Evolutionary conservation across 2,888 invertebrate genomes (phyloP), one percentile per base, ranked within the genome.

Genomic region (Leptarthrus brevirostris): DNA sequence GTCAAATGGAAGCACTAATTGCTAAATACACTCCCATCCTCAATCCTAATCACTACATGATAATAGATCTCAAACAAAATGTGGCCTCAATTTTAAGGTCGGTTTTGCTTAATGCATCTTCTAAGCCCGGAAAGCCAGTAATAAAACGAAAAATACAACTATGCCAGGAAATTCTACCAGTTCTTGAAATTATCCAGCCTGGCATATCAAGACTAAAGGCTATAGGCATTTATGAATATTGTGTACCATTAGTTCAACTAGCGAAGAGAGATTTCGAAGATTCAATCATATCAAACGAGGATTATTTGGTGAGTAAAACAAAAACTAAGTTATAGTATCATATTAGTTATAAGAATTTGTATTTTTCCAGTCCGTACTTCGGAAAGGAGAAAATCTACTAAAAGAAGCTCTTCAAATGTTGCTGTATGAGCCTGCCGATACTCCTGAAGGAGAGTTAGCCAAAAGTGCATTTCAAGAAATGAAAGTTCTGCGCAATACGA

Each of bases 221-320:
- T 0, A 90, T 94, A 69, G 89, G 92, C 8, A 80, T 93, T 44
- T 94, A 93, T 79, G 94, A 94, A 82, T 84, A 93, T 78, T 92
- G 92, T 80, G 88, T 88, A 14, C 89, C 93, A 0, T 86, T 88
- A 77, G 87, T 90, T 2, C 88, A 90, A 78, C 81, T 93, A 52
- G 87, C 90, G 0, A 89, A 90, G 78, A 88, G 88, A 76, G 83
- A 87, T 54, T 89, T 88, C 79, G 87, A 87, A 22, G 84, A 86
- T 0, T 86, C 87, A 4, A 88, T 89, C 81, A 89, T 90, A 53
- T 84, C 86, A 0, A 85, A 86, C 22, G 79, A 84, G 1, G 86
- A 84, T 26, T 86, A 90, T 75, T 82, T 89, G 81, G 84, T 87
- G 82, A 76, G 49, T 12, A 26, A 18, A n/a, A n/a, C n/a, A n/a